These are phyloP conservation scores for Villa cingulata DNA, from an alignment of 2,888 invertebrate species.

Conservation along the genomic window DNA sequence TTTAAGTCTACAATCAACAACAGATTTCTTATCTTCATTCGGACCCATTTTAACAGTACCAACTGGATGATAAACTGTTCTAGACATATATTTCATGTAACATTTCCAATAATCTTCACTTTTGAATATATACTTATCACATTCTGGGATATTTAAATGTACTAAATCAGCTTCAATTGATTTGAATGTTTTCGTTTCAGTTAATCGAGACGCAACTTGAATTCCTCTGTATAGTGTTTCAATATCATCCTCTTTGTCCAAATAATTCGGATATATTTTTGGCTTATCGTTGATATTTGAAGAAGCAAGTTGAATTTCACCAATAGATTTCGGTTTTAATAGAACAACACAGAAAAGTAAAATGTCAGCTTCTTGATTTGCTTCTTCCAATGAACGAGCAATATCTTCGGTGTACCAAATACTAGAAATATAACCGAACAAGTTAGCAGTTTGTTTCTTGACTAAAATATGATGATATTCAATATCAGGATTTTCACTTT, in stretches of 20 bases:
- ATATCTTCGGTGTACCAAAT: too few species aligned
- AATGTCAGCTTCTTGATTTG: too few species aligned
- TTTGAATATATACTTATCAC: constrained; percentile 44
- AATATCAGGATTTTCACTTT: too few species aligned
- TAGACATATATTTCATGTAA: constrained; percentile 54
- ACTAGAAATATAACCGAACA: too few species aligned
- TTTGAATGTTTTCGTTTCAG: too few species aligned
- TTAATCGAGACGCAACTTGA: too few species aligned
- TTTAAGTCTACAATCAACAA: constrained; percentile 55
- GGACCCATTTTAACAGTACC: constrained; percentile 76
- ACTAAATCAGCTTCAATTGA: constrained; percentile 1
- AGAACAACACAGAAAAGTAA: constrained; percentile 18
- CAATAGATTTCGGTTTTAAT: constrained; percentile 33
- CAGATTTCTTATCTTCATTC: constrained; percentile 41
- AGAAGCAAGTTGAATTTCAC: constrained; percentile 38
- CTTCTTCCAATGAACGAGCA: too few species aligned
- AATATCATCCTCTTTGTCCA: constrained; percentile 55
- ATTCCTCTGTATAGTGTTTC: too few species aligned
- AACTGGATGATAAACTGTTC: constrained; percentile 70
- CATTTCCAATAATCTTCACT: constrained; percentile 69
- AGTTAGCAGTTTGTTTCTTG: too few species aligned
- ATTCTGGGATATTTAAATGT: constrained; percentile 34
- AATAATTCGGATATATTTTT: constrained; percentile 70
- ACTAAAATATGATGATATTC: too few species aligned
- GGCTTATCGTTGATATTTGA: constrained; percentile 45